A percentile compares a stretch with the other conserved stretches of the same genome.
These are phyloP conservation scores for Pristionchus arcanus DNA, from an alignment of 2,888 invertebrate genomes.

Conservation along the genomic window DNA sequence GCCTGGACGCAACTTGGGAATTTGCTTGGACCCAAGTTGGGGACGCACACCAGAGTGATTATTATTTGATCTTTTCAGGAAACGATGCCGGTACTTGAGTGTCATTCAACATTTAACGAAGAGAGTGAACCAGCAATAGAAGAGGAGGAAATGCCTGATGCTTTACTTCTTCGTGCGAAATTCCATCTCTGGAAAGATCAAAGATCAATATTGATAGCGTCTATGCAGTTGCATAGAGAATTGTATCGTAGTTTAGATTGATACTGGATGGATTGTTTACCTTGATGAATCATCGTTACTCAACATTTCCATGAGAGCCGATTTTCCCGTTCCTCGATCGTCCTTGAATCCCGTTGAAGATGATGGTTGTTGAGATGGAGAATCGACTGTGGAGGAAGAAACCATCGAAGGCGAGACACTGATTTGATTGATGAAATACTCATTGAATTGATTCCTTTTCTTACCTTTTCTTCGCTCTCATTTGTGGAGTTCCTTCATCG, in stretches of 20 bases:
- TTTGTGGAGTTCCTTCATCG: slow-evolving; percentile 9
- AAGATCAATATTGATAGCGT: neutral
- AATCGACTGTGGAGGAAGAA: slow-evolving; percentile 28
- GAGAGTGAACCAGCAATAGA: no score
- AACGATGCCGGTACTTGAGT: no score
- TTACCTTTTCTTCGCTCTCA: slow-evolving; percentile 32
- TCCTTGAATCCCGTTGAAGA: slow-evolving; percentile 14
- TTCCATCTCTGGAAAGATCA: neutral
- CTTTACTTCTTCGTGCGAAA: slow-evolving; percentile 3
- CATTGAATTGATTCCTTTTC: neutral
- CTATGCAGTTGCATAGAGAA: neutral
- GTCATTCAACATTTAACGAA: no score
- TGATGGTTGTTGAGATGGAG: slow-evolving; percentile 26
- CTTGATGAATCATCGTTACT: neutral
- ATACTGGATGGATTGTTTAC: neutral
- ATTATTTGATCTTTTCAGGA: no score
- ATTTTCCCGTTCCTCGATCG: neutral
- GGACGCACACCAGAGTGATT: no score
- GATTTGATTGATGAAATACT: neutral
- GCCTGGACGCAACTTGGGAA: no score
- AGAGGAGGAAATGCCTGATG: no score
- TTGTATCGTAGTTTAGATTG: neutral
- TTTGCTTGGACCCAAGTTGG: no score
- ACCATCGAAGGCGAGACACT: slow-evolving; percentile 33
- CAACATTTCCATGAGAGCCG: neutral